A percentile compares a stretch with the other conserved stretches of the same genome.
Conservation (phyloP, 2,888 invertebrate species). For the Gonocerus acuteangulatus region DNA sequence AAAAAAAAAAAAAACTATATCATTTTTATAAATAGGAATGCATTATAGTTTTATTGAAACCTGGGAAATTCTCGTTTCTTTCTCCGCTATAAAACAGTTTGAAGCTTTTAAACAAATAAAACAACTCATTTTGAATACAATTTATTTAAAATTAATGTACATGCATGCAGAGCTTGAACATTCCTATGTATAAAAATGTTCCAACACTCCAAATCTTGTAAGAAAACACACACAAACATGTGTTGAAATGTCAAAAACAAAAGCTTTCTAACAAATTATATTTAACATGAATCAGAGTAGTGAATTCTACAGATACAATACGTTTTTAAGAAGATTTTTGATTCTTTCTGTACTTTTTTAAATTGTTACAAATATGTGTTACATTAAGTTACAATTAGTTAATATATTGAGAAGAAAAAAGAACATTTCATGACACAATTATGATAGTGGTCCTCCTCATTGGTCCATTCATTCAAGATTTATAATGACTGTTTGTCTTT, state of each 20-base stretch:
- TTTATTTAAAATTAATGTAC: constrained; percentile 20
- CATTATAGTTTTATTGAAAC: neutral
- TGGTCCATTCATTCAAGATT: no score
- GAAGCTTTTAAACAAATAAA: constrained; percentile 32
- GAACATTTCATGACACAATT: no score
- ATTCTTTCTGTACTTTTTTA: no score
- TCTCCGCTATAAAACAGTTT: constrained; percentile 35
- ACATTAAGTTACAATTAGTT: no score
- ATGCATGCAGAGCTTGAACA: constrained; percentile 33
- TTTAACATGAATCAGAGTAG: no score
- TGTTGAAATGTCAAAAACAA: neutral
- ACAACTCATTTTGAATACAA: neutral
- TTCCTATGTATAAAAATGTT: constrained; percentile 39
- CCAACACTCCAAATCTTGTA: constrained; percentile 22
- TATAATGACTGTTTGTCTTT: no score
- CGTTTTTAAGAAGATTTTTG: no score
- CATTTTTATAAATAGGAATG: constrained; percentile 37
- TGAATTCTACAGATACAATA: no score
- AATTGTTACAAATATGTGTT: no score
- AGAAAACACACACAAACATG: neutral
- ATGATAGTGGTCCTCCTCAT: no score
- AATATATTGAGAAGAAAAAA: no score
- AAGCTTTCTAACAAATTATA: neutral
- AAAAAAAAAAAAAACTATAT: constrained; percentile 17
- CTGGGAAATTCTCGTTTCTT: no score